Conservation (phyloP, 2,797 vertebrate species). For the Coilia nasus region DNA sequence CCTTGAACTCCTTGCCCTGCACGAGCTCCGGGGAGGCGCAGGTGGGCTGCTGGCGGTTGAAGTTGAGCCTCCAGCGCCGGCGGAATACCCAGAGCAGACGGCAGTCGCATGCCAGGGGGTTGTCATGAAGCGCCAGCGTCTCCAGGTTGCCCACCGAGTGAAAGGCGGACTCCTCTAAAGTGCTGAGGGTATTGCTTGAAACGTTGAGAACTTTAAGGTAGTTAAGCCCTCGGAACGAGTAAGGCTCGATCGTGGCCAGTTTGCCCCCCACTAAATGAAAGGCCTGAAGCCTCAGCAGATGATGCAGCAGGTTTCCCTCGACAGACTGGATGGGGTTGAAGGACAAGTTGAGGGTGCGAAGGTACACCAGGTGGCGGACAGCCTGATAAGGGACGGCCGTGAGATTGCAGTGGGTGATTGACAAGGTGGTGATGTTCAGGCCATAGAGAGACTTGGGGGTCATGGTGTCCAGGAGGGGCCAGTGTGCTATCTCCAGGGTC, state of each 20-base stretch:
- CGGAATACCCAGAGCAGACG: slow-evolving; percentile 97
- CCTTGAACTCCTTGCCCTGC: slow-evolving; percentile 95
- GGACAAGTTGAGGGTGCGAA: slow-evolving; percentile 94
- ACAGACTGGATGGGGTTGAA: slow-evolving; percentile 92
- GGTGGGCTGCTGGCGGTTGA: slow-evolving; percentile 92
- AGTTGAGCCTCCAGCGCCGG: slow-evolving; percentile 95
- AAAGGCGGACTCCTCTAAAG: slow-evolving; percentile 93
- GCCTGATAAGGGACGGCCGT: slow-evolving; percentile 90
- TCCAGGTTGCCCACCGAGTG: slow-evolving; percentile 97
- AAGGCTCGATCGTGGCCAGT: slow-evolving; percentile 88
- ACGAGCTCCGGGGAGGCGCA: slow-evolving; percentile 88
- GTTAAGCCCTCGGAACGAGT: slow-evolving; percentile 94
- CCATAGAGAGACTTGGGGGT: slow-evolving; percentile 93
- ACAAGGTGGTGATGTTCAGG: slow-evolving; percentile 93
- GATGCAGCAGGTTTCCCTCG: slow-evolving; percentile 92
- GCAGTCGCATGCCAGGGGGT: slow-evolving; percentile 95
- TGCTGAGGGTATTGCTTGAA: slow-evolving; percentile 90
- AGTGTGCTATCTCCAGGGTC: slow-evolving; percentile 90
- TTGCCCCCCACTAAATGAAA: slow-evolving; percentile 93
- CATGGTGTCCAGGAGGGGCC: slow-evolving; percentile 93
- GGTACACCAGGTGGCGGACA: slow-evolving; percentile 92
- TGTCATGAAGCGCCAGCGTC: slow-evolving; percentile 91
- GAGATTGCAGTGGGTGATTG: slow-evolving; percentile 93
- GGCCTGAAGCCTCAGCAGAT: slow-evolving; percentile 93
- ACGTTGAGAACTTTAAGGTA: slow-evolving; percentile 94